phyloP scores from a whole-genome alignment of 2,888 invertebrate genomes.

The Drosophila bunnanda region DNA sequence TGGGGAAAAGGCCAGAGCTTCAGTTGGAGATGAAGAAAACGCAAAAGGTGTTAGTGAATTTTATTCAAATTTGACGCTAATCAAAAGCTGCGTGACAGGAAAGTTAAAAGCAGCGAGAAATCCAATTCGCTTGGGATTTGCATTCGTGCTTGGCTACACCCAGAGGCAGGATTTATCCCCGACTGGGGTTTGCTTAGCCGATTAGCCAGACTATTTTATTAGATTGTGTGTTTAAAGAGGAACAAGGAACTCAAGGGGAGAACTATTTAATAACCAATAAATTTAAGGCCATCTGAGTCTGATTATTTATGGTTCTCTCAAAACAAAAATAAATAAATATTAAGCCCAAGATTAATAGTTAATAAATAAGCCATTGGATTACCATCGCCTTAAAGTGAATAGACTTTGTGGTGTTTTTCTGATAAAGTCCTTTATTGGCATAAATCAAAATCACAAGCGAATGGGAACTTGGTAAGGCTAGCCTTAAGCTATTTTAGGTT shows the following conservation, averaged over 20 bases:
- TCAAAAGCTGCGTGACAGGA: conserved; percentile 71
- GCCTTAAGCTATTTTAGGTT: conserved; percentile 43
- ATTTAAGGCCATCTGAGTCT: neutral
- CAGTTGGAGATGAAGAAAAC: conserved; percentile 6
- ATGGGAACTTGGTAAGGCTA: conserved; percentile 30
- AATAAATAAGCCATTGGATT: neutral
- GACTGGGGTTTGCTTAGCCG: conserved; percentile 25
- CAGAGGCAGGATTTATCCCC: conserved; percentile 33
- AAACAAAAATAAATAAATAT: neutral
- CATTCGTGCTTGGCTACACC: conserved; percentile 7
- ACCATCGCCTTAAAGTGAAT: neutral
- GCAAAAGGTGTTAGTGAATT: conserved; percentile 72
- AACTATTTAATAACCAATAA: neutral
- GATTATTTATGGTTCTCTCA: neutral
- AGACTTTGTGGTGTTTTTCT: conserved; percentile 8
- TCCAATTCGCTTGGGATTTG: conserved; percentile 43
- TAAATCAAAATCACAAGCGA: conserved; percentile 52
- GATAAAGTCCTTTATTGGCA: conserved; percentile 77
- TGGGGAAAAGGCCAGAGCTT: neutral
- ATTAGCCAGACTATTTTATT: conserved; percentile 30
- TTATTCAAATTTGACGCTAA: conserved; percentile 78
- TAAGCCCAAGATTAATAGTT: neutral
- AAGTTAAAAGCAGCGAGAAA: conserved; percentile 33
- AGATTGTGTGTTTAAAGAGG: conserved; percentile 27
- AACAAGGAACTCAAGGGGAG: neutral